Percentiles rank a stretch among this genome's conserved stretches.
Evolutionary conservation across 2,888 invertebrate genomes (phyloP).

Genomic region (Ectemnius lituratus): DNA sequence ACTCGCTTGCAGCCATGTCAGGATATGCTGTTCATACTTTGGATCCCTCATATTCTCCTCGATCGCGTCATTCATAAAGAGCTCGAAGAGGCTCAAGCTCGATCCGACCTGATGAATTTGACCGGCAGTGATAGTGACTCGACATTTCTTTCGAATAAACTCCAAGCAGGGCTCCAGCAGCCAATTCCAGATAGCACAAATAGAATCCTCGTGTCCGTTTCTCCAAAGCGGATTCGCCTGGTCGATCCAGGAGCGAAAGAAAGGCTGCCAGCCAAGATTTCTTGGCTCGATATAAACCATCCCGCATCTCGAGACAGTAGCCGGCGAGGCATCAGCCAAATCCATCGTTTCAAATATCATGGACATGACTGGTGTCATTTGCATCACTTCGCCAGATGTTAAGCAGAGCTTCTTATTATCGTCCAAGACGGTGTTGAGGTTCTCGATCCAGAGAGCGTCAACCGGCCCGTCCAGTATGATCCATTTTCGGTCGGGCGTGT

Average conservation of each 20-base stretch:
- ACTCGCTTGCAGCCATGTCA: constrained; percentile 87
- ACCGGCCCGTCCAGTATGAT: constrained; percentile 95
- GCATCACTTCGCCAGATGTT: constrained; percentile 91
- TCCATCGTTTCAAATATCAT: constrained; percentile 95
- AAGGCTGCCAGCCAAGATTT: constrained; percentile 90
- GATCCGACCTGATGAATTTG: constrained; percentile 86
- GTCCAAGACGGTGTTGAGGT: constrained; percentile 93
- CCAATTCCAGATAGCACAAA: constrained; percentile 86
- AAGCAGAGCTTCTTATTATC: constrained; percentile 93
- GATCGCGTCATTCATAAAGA: constrained; percentile 87
- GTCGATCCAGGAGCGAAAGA: constrained; percentile 90
- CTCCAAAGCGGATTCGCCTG: constrained; percentile 83
- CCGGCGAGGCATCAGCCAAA: constrained; percentile 90
- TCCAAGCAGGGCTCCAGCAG: constrained; percentile 86
- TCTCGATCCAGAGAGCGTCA: constrained; percentile 94
- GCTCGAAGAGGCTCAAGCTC: constrained; percentile 86
- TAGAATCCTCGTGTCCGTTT: constrained; percentile 81
- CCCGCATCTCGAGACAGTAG: constrained; percentile 92
- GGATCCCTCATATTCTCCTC: constrained; percentile 80
- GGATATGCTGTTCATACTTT: constrained; percentile 85
- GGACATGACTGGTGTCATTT: constrained; percentile 89
- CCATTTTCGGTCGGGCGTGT: constrained; percentile 90
- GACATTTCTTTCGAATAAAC: constrained; percentile 86
- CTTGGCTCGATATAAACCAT: constrained; percentile 94
- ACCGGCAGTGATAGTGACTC: constrained; percentile 83